Evolutionary conservation across 1,140 invertebrate species (phyloP), one percentile per base, ranked within the genome.

Genomic region (Ceratitis capitata): DNA sequence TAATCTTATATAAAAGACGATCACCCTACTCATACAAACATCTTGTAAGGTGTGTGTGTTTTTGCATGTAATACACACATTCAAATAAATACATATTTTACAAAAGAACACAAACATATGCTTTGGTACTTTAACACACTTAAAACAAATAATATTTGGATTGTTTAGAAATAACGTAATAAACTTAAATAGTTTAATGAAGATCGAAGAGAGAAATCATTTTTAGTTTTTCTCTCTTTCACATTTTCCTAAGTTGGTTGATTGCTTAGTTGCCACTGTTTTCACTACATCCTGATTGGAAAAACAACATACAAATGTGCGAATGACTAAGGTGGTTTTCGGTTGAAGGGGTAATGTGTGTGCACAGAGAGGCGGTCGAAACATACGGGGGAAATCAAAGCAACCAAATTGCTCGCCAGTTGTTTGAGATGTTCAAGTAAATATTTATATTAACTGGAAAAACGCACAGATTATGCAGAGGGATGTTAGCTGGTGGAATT

Each of bases 381-480:
- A 39, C 16, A 2, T 19, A 0, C 64, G 64, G n/a, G 35, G 39
- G 7, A 16, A 84, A 84, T 78, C 64, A 47, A 51, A 78, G 47
- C 23, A 85, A 85, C 78, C 84, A 85, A 85, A 51, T 12, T 51
- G 61, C 51, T 78, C 35, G 84, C 61, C 26, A 69, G 14, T 49
- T 35, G 45, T 83, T n/a, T 83, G 47, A 83, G 49, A 32, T 51
- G 19, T 61, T 84, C 23, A 84, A 53, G 83, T 85, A 85, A 85
- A 85, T 85, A 85, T 85, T 85, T 85, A 85, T 78, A 49, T 74
- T 74, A 85, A 39, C 23, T 23, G 42, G 69, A 45, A 78, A 78
- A 78, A 47, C 69, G 69, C 69, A 45, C 69, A 78, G 14, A 19
- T 16, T 45, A 78, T 16, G n/a, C 7, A 26, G 7, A 74, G 29